Conservation (phyloP, 2,113 vertebrate genomes). For the Cynoglossus semilaevis region DNA sequence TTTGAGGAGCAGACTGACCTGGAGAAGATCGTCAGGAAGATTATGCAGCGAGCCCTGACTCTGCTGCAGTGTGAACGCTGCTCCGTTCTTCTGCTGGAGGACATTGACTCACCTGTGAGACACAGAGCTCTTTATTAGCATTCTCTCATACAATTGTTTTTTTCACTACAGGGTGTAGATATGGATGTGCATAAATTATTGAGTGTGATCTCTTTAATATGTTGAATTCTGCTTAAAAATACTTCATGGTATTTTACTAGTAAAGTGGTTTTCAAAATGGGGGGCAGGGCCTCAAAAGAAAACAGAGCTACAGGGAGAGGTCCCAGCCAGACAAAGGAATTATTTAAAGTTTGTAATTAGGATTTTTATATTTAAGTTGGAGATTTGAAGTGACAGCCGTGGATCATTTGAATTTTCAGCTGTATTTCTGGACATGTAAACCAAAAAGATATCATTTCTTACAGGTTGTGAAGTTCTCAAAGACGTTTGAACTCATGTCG, state of each 20-base stretch:
- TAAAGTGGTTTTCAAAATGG: too few species aligned
- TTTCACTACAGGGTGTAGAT: not conserved
- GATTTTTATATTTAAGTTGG: too few species aligned
- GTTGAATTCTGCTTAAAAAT: too few species aligned
- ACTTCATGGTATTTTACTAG: too few species aligned
- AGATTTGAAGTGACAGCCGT: too few species aligned
- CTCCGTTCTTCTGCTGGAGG: slow-evolving; percentile 80
- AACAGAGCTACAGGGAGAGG: too few species aligned
- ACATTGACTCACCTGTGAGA: slow-evolving; percentile 79
- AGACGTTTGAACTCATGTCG: slow-evolving; percentile 83
- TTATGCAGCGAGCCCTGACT: slow-evolving; percentile 80
- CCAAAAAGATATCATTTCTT: slow-evolving; percentile 6
- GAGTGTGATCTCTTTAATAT: too few species aligned
- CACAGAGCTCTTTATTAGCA: not conserved
- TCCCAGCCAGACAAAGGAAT: too few species aligned
- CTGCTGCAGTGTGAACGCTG: slow-evolving; percentile 80
- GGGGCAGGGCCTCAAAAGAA: too few species aligned
- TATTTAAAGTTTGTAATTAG: too few species aligned
- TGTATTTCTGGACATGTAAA: too few species aligned
- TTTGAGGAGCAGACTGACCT: slow-evolving; percentile 82
- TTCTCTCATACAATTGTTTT: not conserved
- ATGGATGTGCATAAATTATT: not conserved
- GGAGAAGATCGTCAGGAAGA: slow-evolving; percentile 83
- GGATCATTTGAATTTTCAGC: too few species aligned
- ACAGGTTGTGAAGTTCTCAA: slow-evolving; percentile 82